Base-by-base conservation (phyloP, 2,888 invertebrate genomes). In the Chymomyza amoena region DNA sequence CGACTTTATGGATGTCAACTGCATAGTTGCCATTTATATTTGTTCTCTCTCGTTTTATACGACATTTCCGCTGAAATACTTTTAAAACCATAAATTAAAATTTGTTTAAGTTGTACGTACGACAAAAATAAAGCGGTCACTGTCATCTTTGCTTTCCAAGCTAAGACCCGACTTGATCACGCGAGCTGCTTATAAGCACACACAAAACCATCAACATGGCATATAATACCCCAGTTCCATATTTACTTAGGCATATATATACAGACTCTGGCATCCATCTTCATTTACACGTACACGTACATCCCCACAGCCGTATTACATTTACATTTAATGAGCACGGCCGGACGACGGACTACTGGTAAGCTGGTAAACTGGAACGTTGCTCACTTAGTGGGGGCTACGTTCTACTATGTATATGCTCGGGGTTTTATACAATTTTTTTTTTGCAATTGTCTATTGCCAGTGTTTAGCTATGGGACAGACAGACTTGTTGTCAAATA, bases 51-150 rank as follows among this genome's bases (percentile, higher is more conserved):
- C 80, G 86, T 86, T 84, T 88, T 86, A 84, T 81, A 88, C 81
- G 88, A 73, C 88, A 84, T 84, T 84, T 84, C 84, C 84, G 84
- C 76, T 86, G 74, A 66, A 68, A 86, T 28, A 68, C 81, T 72
- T 69, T 70, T 70, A 85, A 77, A 79, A 80, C 67, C 83, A 87
- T 84, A 84, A 84, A 87, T 84, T 84, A 87, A 87, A 84, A 84
- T 84, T 87, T 87, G 85, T 84, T 78, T 68, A 78, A 81, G 78
- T 77, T 77, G 69, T 61, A 67, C 66, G 66, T 80, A 45, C 69
- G 66, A 70, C 69, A 79, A 20, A 75, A 74, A 85, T 80, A 81
- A 83, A 81, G 86, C 84, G 84, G 88, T 83, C 88, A 81, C 75
- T 84, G 78, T 84, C 84, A 86, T 84, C 81, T 51, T 74, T 45